Conservation (phyloP, 1,140 invertebrate genomes). For the Dreissena polymorpha region DNA sequence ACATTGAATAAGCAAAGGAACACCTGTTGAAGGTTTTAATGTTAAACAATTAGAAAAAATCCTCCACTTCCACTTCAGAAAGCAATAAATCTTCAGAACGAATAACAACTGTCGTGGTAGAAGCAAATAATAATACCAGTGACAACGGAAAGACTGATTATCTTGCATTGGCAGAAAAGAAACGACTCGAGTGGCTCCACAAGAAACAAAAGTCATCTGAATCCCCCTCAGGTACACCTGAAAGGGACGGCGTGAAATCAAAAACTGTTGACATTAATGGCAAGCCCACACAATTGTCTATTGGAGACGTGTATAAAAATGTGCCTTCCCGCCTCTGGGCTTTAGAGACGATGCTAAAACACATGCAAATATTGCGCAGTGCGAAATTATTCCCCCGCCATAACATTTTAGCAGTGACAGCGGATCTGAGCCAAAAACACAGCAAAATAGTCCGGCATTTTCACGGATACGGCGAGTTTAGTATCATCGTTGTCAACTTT, state of each 20-base stretch:
- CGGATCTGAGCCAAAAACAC: slow-evolving; percentile 36
- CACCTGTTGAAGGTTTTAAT: slow-evolving; percentile 19
- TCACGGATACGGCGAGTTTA: slow-evolving; percentile 70
- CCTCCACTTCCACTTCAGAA: slow-evolving; percentile 6
- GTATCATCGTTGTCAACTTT: slow-evolving; percentile 74
- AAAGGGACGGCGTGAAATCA: slow-evolving; percentile 31
- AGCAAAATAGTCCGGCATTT: slow-evolving; percentile 58
- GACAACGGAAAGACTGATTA: slow-evolving; percentile 63
- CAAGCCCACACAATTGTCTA: slow-evolving; percentile 7
- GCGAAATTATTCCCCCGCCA: slow-evolving; percentile 75
- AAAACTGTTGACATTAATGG: slow-evolving; percentile 49
- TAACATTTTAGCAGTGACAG: slow-evolving; percentile 62
- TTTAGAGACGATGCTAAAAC: slow-evolving; percentile 64
- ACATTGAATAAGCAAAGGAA: slow-evolving; percentile 18
- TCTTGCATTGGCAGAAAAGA: slow-evolving; percentile 73
- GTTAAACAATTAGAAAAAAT: slow-evolving; percentile 29
- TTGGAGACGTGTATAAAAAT: slow-evolving; percentile 1
- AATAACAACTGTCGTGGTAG: slow-evolving; percentile 33
- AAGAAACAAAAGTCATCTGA: slow-evolving; percentile 60
- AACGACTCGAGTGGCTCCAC: slow-evolving; percentile 71
- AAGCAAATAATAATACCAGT: slow-evolving; percentile 42
- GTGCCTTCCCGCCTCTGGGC: slow-evolving; percentile 65
- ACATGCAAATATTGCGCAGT: slow-evolving; percentile 53
- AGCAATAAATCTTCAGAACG: neutral
- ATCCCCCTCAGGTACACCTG: slow-evolving; percentile 45